A percentile compares a stretch with the other conserved stretches of the same genome.
phyloP scores from a whole-genome alignment of 1,140 invertebrate genomes.

The Spodoptera litura region DNA sequence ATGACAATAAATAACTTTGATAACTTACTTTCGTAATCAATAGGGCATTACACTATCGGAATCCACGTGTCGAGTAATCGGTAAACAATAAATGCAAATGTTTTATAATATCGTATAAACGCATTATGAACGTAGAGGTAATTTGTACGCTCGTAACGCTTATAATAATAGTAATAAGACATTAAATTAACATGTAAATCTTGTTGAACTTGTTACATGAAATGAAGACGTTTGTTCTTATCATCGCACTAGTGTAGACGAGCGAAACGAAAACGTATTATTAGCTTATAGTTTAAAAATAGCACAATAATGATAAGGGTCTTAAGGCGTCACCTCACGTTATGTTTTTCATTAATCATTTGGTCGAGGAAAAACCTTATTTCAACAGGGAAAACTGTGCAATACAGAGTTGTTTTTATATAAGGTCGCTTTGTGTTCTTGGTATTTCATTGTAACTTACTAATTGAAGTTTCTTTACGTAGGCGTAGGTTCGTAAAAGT shows the following conservation, averaged over 20 bases:
- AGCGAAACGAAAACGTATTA: not conserved
- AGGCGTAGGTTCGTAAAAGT: conserved; percentile 7
- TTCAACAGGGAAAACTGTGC: conserved; percentile 5
- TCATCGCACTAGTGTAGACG: not conserved
- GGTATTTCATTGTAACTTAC: too few species aligned
- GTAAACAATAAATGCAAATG: conserved; percentile 17
- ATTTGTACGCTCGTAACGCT: not conserved
- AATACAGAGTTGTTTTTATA: not conserved
- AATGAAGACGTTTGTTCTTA: conserved; percentile 21
- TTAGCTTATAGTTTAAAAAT: conserved; percentile 15
- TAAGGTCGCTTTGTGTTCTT: too few species aligned
- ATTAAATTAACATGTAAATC: conserved; percentile 14
- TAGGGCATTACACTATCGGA: not conserved
- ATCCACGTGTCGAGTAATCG: conserved; percentile 18
- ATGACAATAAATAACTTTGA: conserved; percentile 12
- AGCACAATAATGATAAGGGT: conserved; percentile 20
- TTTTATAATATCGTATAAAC: not conserved
- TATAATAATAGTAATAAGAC: conserved; percentile 1
- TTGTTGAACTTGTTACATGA: not conserved
- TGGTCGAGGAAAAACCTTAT: not conserved
- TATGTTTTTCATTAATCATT: conserved; percentile 26
- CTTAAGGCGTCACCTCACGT: conserved; percentile 26
- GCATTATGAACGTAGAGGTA: not conserved
- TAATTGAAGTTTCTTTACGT: not conserved
- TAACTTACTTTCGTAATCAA: conserved; percentile 20